phyloP scores from a whole-genome alignment of 1,140 invertebrate species.

The Orchesella cincta region DNA sequence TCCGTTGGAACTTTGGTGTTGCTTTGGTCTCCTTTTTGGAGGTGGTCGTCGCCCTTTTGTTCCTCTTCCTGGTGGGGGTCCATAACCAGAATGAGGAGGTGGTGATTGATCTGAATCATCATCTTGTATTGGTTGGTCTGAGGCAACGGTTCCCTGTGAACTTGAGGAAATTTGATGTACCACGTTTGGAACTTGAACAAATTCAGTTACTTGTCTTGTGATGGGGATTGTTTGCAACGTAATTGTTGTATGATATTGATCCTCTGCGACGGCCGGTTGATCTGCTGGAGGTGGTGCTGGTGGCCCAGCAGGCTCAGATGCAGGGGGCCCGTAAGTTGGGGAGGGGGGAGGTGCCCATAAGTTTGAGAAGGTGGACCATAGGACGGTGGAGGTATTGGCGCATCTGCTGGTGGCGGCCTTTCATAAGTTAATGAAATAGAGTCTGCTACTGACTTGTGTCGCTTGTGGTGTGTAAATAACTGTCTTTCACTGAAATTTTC shows the following conservation, averaged over 20 bases:
- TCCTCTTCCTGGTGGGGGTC: background rate
- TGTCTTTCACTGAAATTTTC: background rate
- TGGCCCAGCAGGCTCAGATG: background rate
- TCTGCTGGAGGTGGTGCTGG: background rate
- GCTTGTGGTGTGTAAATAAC: background rate
- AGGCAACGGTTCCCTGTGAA: background rate
- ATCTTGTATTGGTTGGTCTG: background rate
- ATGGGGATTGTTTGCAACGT: constrained; percentile 47
- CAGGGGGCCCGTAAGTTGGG: constrained; percentile 33
- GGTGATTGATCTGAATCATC: constrained; percentile 11
- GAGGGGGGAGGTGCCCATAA: too few relatives aligned
- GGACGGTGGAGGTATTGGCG: constrained; percentile 9
- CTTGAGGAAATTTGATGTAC: constrained; percentile 26
- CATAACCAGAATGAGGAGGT: background rate
- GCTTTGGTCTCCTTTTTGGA: background rate
- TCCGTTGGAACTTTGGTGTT: constrained; percentile 1
- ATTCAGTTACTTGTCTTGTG: constrained; percentile 44
- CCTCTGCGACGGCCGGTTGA: constrained; percentile 25
- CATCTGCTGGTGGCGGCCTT: constrained; percentile 16
- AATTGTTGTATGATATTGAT: constrained; percentile 38
- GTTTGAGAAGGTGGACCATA: constrained; percentile 28
- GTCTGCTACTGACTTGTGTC: background rate
- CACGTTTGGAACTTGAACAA: constrained; percentile 40
- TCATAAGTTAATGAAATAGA: background rate
- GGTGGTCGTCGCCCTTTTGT: background rate